Evolutionary conservation across 2,113 vertebrate species (phyloP), one percentile per base, ranked within the genome.

Genomic region (Blennius ocellaris): DNA sequence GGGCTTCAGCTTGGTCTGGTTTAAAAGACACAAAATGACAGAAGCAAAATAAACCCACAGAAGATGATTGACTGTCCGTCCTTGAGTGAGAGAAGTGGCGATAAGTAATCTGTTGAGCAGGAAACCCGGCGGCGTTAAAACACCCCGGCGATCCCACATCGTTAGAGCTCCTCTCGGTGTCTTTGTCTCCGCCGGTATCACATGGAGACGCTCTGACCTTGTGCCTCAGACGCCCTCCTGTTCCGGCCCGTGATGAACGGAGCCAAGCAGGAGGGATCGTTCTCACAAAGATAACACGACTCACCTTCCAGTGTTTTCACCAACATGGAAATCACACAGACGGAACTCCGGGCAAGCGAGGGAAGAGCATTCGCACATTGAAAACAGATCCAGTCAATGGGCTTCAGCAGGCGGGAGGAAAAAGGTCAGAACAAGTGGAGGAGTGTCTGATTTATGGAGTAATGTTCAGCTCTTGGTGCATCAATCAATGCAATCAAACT

Each of bases 201-300:
- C 53, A 12, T 44, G 1, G 53, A 70, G 63, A 63, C 61, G 7
- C 62, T 7, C 55, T 63, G 84, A 80, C 84, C 86, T 86, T 65
- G 71, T 5, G 73, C 63, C 51, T 1, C 0, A 65, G 30, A 12
- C 43, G 0, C n/a, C 65, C 72, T 80, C 70, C 81, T 70, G 36
- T 76, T 89, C 76, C 68, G 43, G 67, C 50, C 15, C 3, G 82
- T 79, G 81, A 70, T 87, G 64, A 65, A n/a, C 12, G 17, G 41
- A 50, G 61, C 17, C 8, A 6, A 11, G n/a, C 12, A 11, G 12
- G 44, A 43, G 15, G 60, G n/a, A 44, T 36, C 8, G 9, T 69
- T 88, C 67, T 64, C 76, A 70, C 62, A 64, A 7, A 81, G 85
- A 88, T 90, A 83, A 73, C 8, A 21, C n/a, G 1, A 30, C 53